Evolutionary conservation across 1,140 invertebrate genomes (phyloP).

Genomic region (Protaetia brevitarsis): DNA sequence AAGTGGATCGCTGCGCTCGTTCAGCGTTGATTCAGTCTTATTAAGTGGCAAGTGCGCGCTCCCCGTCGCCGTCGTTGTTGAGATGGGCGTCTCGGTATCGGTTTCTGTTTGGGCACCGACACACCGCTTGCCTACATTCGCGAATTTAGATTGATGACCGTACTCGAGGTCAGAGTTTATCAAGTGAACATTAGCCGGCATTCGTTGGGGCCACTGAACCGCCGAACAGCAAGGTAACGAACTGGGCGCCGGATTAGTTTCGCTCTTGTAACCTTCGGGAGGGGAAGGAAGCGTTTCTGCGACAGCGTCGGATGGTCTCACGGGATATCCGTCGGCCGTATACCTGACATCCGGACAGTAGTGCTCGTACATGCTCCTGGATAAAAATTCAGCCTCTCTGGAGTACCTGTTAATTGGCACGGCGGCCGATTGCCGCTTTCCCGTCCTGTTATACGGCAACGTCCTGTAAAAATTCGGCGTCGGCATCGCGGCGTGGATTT

Average conservation of each 20-base stretch:
- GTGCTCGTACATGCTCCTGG: constrained; percentile 55
- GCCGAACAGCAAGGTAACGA: constrained; percentile 36
- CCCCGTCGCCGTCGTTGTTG: not conserved
- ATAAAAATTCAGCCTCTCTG: constrained; percentile 65
- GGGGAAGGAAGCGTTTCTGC: constrained; percentile 38
- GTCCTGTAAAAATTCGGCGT: constrained; percentile 63
- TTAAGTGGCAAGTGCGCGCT: constrained; percentile 25
- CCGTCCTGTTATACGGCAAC: constrained; percentile 62
- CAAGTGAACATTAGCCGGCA: constrained; percentile 48
- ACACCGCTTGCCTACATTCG: constrained; percentile 46
- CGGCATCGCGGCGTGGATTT: constrained; percentile 56
- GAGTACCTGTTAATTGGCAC: constrained; percentile 60
- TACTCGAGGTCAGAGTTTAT: constrained; percentile 35
- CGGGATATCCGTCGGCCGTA: constrained; percentile 74
- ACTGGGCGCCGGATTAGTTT: not conserved
- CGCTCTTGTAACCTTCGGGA: constrained; percentile 40
- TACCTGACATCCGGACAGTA: constrained; percentile 65
- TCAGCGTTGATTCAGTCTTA: constrained; percentile 42
- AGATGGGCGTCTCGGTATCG: constrained; percentile 42
- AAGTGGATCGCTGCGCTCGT: constrained; percentile 31
- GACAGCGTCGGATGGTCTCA: constrained; percentile 47
- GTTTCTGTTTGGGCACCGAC: constrained; percentile 55
- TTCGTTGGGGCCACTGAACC: constrained; percentile 51
- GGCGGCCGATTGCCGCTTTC: constrained; percentile 59
- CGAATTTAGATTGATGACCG: constrained; percentile 27